Percentiles rank a stretch among this genome's conserved stretches.
phyloP scores from a whole-genome alignment of 2,797 vertebrate genomes.

The Paratrypauchen microcephalus region DNA sequence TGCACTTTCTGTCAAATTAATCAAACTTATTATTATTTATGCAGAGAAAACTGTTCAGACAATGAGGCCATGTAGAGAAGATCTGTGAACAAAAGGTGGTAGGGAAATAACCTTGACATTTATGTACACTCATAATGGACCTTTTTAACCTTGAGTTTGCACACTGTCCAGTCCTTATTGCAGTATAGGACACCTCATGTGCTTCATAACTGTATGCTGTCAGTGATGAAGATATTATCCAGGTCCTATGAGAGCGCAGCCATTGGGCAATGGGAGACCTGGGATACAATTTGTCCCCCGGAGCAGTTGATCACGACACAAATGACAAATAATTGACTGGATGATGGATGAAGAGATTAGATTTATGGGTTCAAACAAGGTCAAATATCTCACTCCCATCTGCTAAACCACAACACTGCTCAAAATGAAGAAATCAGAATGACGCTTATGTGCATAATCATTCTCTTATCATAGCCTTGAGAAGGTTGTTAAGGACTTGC shows the following conservation, averaged over 20 bases:
- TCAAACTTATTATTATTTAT: background rate
- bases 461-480: slow-evolving; percentile 69
- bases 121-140: background rate
- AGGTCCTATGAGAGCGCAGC: slow-evolving; percentile 64
- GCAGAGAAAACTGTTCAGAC: background rate
- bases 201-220: slow-evolving; percentile 46
- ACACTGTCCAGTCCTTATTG: slow-evolving; percentile 38
- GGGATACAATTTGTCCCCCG: slow-evolving; percentile 66
- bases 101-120: background rate
- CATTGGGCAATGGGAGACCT: slow-evolving; percentile 52
- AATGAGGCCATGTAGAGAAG: background rate
- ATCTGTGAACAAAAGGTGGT: background rate
- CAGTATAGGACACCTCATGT: slow-evolving; percentile 40
- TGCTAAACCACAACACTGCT: slow-evolving; percentile 72
- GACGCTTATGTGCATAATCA: slow-evolving; percentile 74
- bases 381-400: slow-evolving; percentile 76
- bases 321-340: slow-evolving; percentile 80
- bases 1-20: background rate
- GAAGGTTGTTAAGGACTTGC: slow-evolving; percentile 75
- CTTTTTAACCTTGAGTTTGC: slow-evolving; percentile 23
- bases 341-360: slow-evolving; percentile 78
- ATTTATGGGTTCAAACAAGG: slow-evolving; percentile 79
- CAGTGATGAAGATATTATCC: slow-evolving; percentile 55
- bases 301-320: slow-evolving; percentile 76
- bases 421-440: slow-evolving; percentile 65